phyloP scores from a whole-genome alignment of 2,888 invertebrate genomes.

The Dyspetes luteomarginatus region DNA sequence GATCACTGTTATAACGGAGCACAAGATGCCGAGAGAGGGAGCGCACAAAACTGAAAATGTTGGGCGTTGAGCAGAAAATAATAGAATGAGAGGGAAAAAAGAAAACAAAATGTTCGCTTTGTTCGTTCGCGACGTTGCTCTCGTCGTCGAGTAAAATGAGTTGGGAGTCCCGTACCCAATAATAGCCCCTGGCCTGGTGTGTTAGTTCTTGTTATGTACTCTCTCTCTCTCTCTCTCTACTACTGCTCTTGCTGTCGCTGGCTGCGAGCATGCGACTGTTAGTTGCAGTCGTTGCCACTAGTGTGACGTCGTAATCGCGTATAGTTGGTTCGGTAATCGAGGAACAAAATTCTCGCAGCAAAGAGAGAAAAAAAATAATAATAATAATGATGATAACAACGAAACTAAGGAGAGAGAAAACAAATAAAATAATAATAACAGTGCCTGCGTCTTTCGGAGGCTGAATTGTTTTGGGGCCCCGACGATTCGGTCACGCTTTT shows the following conservation, averaged over 20 bases:
- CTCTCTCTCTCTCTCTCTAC: constrained; percentile 29
- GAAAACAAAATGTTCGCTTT: background rate
- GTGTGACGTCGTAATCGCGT: background rate
- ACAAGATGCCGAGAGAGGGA: constrained; percentile 40
- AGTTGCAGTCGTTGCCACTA: constrained; percentile 48
- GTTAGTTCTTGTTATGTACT: constrained; percentile 51
- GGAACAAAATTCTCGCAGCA: constrained; percentile 47
- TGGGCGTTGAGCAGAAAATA: background rate
- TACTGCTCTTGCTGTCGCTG: constrained; percentile 38
- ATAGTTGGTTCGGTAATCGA: constrained; percentile 34
- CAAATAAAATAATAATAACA: constrained; percentile 11
- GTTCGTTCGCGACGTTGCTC: background rate
- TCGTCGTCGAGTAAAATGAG: constrained; percentile 29
- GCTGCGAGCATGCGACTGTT: constrained; percentile 59
- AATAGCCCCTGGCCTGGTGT: constrained; percentile 38
- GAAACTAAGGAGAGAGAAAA: constrained; percentile 24
- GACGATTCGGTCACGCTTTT: constrained; percentile 37
- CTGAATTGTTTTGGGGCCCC: constrained; percentile 66
- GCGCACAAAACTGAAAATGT: constrained; percentile 37
- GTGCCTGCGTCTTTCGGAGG: constrained; percentile 54
- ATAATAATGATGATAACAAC: constrained; percentile 9
- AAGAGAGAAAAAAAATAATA: background rate
- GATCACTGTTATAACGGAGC: constrained; percentile 56
- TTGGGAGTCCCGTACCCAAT: constrained; percentile 42
- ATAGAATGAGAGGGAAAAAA: background rate